Conservation (phyloP, 2,888 invertebrate genomes). For the Catotricha subobsoleta region DNA sequence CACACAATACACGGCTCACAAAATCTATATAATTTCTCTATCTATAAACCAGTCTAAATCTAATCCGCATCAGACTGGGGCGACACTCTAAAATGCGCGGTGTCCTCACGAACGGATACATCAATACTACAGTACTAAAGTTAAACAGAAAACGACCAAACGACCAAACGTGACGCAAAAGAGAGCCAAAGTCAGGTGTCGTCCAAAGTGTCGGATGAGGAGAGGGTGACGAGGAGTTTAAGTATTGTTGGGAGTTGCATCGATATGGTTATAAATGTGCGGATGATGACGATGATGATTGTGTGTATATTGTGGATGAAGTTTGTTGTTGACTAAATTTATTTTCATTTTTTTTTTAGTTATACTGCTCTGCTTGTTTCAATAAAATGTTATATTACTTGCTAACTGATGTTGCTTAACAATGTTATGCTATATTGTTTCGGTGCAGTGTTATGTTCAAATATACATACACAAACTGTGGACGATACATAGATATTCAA, state of each 20-base stretch:
- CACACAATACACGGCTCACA: too few species aligned
- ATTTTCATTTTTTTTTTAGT: too few species aligned
- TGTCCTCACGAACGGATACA: conserved; percentile 12
- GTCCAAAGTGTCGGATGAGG: conserved; percentile 3
- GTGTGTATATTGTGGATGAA: too few species aligned
- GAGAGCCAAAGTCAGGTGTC: conserved; percentile 7
- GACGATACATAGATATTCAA: too few species aligned
- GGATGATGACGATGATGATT: too few species aligned
- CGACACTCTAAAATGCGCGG: conserved; percentile 7
- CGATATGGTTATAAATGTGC: not conserved
- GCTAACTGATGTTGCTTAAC: too few species aligned
- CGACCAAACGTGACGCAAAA: conserved; percentile 6
- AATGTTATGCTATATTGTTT: too few species aligned
- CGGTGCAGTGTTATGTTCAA: too few species aligned
- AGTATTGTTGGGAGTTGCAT: conserved; percentile 4
- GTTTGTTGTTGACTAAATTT: too few species aligned
- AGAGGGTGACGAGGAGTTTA: conserved; percentile 4
- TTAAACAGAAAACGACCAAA: conserved; percentile 6
- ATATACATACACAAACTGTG: too few species aligned
- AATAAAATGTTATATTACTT: too few species aligned
- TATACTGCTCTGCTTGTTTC: too few species aligned
- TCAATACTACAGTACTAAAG: conserved; percentile 11
- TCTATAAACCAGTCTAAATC: not conserved
- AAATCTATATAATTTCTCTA: not conserved
- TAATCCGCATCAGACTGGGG: conserved; percentile 3